Evolutionary conservation across 2,113 vertebrate species (phyloP).

Genomic region (Eubucco bourcierii): DNA sequence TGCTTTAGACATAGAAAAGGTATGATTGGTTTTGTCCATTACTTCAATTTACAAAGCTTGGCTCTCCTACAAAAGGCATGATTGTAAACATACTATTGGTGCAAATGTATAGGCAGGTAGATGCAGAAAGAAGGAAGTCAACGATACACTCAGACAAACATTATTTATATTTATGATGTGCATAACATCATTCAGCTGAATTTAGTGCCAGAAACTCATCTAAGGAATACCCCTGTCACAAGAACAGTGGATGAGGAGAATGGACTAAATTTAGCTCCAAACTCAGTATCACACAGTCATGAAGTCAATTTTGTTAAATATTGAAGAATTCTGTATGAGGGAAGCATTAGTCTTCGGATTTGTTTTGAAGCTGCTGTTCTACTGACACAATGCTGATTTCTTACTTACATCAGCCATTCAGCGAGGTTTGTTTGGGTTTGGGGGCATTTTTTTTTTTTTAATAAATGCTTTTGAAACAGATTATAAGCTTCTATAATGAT

Average conservation of each 20-base stretch:
- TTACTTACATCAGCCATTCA: background rate
- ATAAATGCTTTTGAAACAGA: conserved; percentile 17
- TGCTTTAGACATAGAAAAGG: background rate
- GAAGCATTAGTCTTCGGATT: background rate
- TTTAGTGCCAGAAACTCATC: background rate
- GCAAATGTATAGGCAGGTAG: conserved; percentile 9
- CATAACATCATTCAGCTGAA: background rate
- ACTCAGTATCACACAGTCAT: background rate
- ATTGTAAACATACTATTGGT: background rate
- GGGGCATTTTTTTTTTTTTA: background rate
- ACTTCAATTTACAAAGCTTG: background rate
- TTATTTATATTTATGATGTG: background rate
- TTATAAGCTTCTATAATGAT: conserved; percentile 16
- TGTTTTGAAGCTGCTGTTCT: conserved; percentile 30
- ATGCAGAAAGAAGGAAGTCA: background rate
- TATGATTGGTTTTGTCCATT: background rate
- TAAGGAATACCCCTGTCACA: background rate
- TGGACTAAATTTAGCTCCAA: background rate
- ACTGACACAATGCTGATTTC: background rate
- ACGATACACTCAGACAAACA: background rate
- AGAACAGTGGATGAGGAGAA: background rate
- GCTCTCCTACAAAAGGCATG: background rate
- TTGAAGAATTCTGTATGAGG: conserved; percentile 3
- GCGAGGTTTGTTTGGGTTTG: background rate
- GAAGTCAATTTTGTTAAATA: background rate